phyloP scores from a whole-genome alignment of 1,140 invertebrate species.

The Pseudachorutes palmiensis region DNA sequence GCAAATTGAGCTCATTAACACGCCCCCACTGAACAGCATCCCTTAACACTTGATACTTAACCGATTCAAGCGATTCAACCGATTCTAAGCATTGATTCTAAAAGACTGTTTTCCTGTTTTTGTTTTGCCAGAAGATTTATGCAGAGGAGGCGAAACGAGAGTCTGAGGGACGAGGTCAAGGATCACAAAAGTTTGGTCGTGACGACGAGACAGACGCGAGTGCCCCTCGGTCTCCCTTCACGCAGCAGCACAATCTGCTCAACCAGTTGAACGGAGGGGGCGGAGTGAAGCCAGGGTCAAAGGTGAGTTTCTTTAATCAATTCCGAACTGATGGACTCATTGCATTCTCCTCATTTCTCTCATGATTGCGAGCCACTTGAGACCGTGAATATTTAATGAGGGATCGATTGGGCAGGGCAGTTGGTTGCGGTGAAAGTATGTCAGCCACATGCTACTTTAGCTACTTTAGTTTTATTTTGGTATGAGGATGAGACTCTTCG shows the following conservation, averaged over 20 bases:
- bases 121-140: constrained; percentile 29
- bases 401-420: neutral
- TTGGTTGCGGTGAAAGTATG: neutral
- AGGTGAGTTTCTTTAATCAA: constrained; percentile 20
- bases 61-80: no score
- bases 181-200: neutral
- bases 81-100: no score
- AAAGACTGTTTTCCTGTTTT: constrained; percentile 10
- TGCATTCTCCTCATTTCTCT: no score
- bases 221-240: constrained; percentile 30
- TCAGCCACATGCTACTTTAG: no score
- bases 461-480: constrained; percentile 2
- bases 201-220: constrained; percentile 17
- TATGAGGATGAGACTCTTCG: neutral
- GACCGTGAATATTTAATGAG: neutral
- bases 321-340: no score
- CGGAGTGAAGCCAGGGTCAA: constrained; percentile 24
- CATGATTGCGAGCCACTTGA: no score
- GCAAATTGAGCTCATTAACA: no score
- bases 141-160: constrained; percentile 25
- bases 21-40: no score
- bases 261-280: constrained; percentile 29
- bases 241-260: constrained; percentile 27
- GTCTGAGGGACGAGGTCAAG: neutral
- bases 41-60: no score